phyloP scores from a whole-genome alignment of 2,888 invertebrate genomes.

The Zeuzera pyrina region DNA sequence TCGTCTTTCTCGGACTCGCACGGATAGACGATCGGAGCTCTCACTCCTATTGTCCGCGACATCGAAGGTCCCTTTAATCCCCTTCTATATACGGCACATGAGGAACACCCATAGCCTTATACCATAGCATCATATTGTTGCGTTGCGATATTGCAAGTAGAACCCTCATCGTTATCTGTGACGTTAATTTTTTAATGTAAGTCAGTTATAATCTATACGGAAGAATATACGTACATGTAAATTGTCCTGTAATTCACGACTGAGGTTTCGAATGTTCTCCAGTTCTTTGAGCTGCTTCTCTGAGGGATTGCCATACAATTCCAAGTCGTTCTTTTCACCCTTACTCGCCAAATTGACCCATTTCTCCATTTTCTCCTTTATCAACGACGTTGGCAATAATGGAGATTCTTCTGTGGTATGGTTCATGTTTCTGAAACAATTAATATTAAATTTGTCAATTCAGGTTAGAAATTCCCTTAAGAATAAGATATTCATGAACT shows the following conservation, averaged over 20 bases:
- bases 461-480: no score
- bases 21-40: no score
- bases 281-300: slow-evolving; percentile 47
- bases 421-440: slow-evolving; percentile 37
- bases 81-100: no score
- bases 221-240: slow-evolving; percentile 32
- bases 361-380: slow-evolving; percentile 37
- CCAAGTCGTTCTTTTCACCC: slow-evolving; percentile 37
- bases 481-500: not conserved
- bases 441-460: not conserved
- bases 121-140: no score
- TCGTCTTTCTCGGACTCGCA: no score
- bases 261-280: slow-evolving; percentile 49
- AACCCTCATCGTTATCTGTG: no score
- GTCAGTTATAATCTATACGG: no score
- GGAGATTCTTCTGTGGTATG: slow-evolving; percentile 29
- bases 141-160: no score
- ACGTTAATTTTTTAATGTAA: no score
- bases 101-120: no score
- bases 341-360: slow-evolving; percentile 43
- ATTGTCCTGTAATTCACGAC: slow-evolving; percentile 55
- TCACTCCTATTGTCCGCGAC: no score
- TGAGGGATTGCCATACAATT: slow-evolving; percentile 52
- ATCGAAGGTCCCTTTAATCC: no score
- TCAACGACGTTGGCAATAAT: slow-evolving; percentile 25